phyloP scores from a whole-genome alignment of 2,888 invertebrate genomes.

The Synanthedon formicaeformis region DNA sequence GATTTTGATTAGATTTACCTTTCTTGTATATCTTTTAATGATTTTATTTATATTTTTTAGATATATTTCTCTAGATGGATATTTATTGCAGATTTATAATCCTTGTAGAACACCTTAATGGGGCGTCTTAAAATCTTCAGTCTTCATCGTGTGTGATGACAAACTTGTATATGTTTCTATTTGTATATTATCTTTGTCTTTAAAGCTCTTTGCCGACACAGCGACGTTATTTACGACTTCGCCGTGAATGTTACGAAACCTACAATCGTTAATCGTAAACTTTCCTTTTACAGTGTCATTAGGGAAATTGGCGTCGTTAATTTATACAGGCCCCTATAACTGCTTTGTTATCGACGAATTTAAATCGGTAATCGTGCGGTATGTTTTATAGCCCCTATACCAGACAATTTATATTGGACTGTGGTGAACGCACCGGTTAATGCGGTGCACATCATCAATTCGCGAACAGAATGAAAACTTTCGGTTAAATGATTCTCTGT shows the following conservation, averaged over 20 bases:
- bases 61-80: too few relatives aligned
- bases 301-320: conserved; percentile 66
- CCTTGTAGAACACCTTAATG: too few relatives aligned
- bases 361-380: conserved; percentile 62
- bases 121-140: too few relatives aligned
- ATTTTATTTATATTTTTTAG: too few relatives aligned
- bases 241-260: neutral
- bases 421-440: neutral
- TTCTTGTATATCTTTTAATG: too few relatives aligned
- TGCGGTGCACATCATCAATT: conserved; percentile 11
- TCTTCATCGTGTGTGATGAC: too few relatives aligned
- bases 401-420: conserved; percentile 45
- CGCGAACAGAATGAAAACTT: conserved; percentile 26
- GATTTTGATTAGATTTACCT: too few relatives aligned
- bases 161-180: neutral
- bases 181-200: neutral
- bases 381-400: conserved; percentile 61
- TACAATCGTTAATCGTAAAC: conserved; percentile 50
- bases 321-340: conserved; percentile 58
- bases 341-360: conserved; percentile 59
- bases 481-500: conserved; percentile 15
- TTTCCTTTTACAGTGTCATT: conserved; percentile 67
- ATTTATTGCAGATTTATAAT: too few relatives aligned
- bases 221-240: neutral
- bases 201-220: neutral